Base-by-base conservation (phyloP, 2,797 vertebrate species). In the Avahi laniger region DNA sequence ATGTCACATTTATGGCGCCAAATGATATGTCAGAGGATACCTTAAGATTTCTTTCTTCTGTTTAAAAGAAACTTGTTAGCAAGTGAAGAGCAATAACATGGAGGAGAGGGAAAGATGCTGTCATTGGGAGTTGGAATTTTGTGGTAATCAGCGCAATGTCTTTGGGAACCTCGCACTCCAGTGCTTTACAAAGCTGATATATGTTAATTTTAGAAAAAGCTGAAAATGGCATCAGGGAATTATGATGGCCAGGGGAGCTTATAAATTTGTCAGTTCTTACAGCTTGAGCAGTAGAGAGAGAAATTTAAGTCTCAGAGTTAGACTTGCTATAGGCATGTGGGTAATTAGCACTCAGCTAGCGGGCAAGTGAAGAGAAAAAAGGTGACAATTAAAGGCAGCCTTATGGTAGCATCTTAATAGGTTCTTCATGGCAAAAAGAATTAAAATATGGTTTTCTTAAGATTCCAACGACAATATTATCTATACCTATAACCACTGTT, bases 281-380 rank as follows among this genome's bases (percentile, higher is more conserved):
- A 90, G 61, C 28, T 43, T 61, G 83, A 88, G 80, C 5, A 46
- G 50, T 35, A 82, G 41, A 30, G 41, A 87, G 15, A 78, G 13
- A 93, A 83, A 94, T 50, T 81, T 79, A 87, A 91, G 13, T 91
- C 35, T 72, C 54, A 80, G 52, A 93, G 54, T 72, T 52, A 82
- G 38, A 90, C 24, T 87, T 93, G 15, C 80, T 89, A 50, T 4
- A 91, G 48, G 65, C n/a, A 57, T 69, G 50, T 59, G 43, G 24
- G 48, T 84, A 92, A 96, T 94, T 95, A 96, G 12, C 43, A 73
- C 75, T 73, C 30, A 63, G 63, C 57, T 82, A 63, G 26, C 82
- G 54, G 80, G 48, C n/a, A 87, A 82, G 30, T 24, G n/a, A 87
- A 72, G 28, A 92, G 33, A 76, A 26, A 87, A 95, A 87, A 73